Evolutionary conservation across 2,113 vertebrate species (phyloP).

Genomic region (Polypterus bichir): DNA sequence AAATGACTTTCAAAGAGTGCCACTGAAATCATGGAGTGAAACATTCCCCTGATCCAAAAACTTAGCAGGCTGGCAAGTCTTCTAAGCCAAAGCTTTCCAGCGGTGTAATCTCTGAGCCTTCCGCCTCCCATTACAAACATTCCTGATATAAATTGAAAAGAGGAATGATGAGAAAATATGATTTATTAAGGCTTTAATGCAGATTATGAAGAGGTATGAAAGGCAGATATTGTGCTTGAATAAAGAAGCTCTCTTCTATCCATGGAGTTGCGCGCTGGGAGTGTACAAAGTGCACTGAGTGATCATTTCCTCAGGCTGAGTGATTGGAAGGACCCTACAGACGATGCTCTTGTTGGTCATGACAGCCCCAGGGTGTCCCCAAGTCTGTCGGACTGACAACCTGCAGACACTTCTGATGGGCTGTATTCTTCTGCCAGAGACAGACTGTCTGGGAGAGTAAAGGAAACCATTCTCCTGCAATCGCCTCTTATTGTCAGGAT

Average conservation of each 20-base stretch:
- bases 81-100: not conserved
- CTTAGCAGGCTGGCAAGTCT: slow-evolving; percentile 5
- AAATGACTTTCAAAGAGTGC: no score
- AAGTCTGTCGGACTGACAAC: slow-evolving; percentile 77
- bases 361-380: slow-evolving; percentile 61
- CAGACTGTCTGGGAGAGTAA: slow-evolving; percentile 73
- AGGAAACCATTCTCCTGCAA: slow-evolving; percentile 64
- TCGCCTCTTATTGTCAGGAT: slow-evolving; percentile 72
- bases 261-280: slow-evolving; percentile 57
- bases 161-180: slow-evolving; percentile 54
- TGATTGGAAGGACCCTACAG: slow-evolving; percentile 69
- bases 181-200: slow-evolving; percentile 75
- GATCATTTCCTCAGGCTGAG: slow-evolving; percentile 88
- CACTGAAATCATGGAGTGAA: not conserved
- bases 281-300: slow-evolving; percentile 60
- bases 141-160: slow-evolving; percentile 27
- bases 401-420: slow-evolving; percentile 86
- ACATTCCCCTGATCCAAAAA: slow-evolving; percentile 7
- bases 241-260: slow-evolving; percentile 60
- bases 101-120: slow-evolving; percentile 5
- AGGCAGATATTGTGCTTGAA: slow-evolving; percentile 76
- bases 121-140: slow-evolving; percentile 20
- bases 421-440: slow-evolving; percentile 72
- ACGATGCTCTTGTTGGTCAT: slow-evolving; percentile 83
- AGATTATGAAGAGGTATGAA: slow-evolving; percentile 72